Conservation (phyloP, 2,797 vertebrate species). For the Denticeps clupeoides region DNA sequence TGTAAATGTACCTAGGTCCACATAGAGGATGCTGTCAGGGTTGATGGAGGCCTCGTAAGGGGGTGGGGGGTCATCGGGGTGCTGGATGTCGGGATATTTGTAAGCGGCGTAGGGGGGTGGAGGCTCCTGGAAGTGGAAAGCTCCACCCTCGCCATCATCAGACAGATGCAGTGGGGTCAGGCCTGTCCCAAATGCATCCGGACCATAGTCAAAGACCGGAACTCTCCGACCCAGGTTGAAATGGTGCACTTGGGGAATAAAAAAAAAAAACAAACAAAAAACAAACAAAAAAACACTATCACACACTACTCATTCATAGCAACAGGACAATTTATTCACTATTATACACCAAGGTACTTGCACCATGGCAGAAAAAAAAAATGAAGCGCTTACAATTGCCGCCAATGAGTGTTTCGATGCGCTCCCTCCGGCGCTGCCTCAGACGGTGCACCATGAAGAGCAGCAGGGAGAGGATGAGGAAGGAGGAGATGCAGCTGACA, state of each 20-base stretch:
- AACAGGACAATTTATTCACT: background rate
- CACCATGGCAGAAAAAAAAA: background rate
- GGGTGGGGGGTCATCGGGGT: constrained; percentile 90
- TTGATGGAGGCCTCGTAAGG: constrained; percentile 94
- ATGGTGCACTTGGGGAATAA: constrained; percentile 74
- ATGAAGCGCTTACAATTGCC: constrained; percentile 74
- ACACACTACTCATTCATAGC: background rate
- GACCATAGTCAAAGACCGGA: constrained; percentile 91
- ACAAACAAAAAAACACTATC: background rate
- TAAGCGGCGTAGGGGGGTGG: constrained; percentile 93
- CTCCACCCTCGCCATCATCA: constrained; percentile 90
- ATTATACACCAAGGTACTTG: no score
- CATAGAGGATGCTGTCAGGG: constrained; percentile 78
- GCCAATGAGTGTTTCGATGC: constrained; percentile 91
- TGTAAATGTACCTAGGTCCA: constrained; percentile 70
- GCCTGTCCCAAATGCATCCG: constrained; percentile 85
- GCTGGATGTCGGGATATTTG: constrained; percentile 91
- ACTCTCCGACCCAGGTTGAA: constrained; percentile 92
- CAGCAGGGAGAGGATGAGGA: constrained; percentile 94
- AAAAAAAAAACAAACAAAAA: background rate
- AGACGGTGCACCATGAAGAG: constrained; percentile 98
- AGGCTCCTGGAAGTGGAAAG: constrained; percentile 95
- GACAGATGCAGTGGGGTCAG: constrained; percentile 93
- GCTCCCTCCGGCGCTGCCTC: constrained; percentile 83
- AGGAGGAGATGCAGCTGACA: constrained; percentile 96